phyloP scores from a whole-genome alignment of 1,140 invertebrate genomes.

The Sycophila sp. region DNA sequence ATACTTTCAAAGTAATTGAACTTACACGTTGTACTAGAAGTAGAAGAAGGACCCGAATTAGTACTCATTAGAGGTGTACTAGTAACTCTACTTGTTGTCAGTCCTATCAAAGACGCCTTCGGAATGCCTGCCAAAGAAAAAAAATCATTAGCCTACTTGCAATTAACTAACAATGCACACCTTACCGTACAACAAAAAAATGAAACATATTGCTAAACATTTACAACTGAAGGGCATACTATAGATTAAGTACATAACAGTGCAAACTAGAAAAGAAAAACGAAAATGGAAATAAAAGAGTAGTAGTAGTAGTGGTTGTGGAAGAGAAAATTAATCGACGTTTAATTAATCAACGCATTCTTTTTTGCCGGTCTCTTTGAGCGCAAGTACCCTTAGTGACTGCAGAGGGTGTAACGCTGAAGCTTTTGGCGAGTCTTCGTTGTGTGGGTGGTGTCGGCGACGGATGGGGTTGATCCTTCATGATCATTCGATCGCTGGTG shows the following conservation, averaged over 20 bases:
- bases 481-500: constrained; percentile 52
- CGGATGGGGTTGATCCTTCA: constrained; percentile 67
- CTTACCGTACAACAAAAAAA: constrained; percentile 1
- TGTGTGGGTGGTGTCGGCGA: constrained; percentile 83
- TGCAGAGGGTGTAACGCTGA: constrained; percentile 81
- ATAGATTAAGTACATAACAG: constrained; percentile 4
- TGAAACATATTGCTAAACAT: neutral
- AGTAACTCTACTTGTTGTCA: constrained; percentile 75
- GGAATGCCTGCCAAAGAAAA: constrained; percentile 73
- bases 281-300: constrained; percentile 30
- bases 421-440: constrained; percentile 86
- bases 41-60: constrained; percentile 75
- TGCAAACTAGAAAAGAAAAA: constrained; percentile 29
- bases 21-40: constrained; percentile 75
- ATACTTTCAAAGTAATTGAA: constrained; percentile 47
- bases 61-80: constrained; percentile 76
- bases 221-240: neutral
- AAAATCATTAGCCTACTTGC: neutral
- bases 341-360: too few species aligned
- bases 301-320: constrained; percentile 22
- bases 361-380: too few species aligned
- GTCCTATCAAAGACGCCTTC: constrained; percentile 80
- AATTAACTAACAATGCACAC: neutral
- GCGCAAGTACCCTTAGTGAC: constrained; percentile 67
- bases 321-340: constrained; percentile 8